Evolutionary conservation across 2,113 vertebrate species (phyloP).

Genomic region (Oenanthe melanoleuca): DNA sequence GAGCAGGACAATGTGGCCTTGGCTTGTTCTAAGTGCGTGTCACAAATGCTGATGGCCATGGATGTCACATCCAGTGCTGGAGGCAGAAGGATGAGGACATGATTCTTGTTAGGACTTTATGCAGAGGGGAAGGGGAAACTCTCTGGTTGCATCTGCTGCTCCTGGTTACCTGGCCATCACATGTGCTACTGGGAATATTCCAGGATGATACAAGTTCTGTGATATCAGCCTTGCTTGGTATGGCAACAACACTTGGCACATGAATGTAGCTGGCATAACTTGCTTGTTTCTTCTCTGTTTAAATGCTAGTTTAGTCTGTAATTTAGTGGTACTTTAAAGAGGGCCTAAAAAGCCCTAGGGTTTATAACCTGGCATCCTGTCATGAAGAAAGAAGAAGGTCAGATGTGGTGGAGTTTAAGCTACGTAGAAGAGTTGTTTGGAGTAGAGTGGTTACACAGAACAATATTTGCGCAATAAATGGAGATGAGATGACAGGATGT

Average conservation of each 20-base stretch:
- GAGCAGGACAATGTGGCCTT: not conserved
- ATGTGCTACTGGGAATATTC: not conserved
- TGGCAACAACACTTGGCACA: rapidly evolving
- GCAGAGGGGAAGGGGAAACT: not conserved
- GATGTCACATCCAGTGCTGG: rapidly evolving
- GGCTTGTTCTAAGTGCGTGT: not conserved
- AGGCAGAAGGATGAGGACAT: not conserved
- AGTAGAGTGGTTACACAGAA: not conserved
- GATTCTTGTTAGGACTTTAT: not conserved
- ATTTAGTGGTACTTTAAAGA: not conserved
- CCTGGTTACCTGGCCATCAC: rapidly evolving
- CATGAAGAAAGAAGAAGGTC: not conserved
- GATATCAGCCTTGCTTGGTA: not conserved
- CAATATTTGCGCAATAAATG: not conserved
- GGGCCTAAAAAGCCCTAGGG: not conserved
- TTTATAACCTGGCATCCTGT: not conserved
- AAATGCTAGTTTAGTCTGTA: not conserved
- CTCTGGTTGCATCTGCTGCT: not conserved
- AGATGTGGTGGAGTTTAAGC: not conserved
- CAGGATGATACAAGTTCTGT: not conserved
- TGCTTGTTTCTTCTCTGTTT: not conserved
- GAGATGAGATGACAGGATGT: not conserved
- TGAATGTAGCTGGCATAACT: not conserved
- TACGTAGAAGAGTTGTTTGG: rapidly evolving
- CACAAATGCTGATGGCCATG: not conserved